Percentiles rank a stretch among this genome's conserved stretches.
Conservation (phyloP, 1,140 invertebrate genomes). For the Delia radicum region DNA sequence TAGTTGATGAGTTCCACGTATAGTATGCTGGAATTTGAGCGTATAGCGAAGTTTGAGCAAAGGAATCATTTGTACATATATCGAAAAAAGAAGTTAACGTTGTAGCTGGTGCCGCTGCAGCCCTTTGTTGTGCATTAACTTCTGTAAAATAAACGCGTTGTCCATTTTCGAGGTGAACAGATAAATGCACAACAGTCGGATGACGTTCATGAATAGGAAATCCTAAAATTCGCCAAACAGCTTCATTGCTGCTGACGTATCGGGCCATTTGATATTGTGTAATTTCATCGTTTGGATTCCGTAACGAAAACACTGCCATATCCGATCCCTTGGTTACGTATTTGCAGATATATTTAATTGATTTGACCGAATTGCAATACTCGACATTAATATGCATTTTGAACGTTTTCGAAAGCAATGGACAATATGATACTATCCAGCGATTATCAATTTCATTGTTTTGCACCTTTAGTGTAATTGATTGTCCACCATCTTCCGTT, state of each 20-base stretch:
- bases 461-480: conserved; percentile 29
- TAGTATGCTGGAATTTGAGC: conserved; percentile 33
- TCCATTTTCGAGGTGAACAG: too few relatives aligned
- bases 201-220: conserved; percentile 49
- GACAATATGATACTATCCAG: conserved; percentile 45
- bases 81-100: conserved; percentile 50
- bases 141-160: too few relatives aligned
- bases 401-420: conserved; percentile 36
- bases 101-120: conserved; percentile 37
- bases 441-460: conserved; percentile 35
- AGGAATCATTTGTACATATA: conserved; percentile 31
- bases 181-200: conserved; percentile 51
- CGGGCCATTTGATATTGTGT: conserved; percentile 43
- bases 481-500: conserved; percentile 45
- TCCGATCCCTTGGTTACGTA: conserved; percentile 36
- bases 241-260: conserved; percentile 57
- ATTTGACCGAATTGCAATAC: conserved; percentile 46
- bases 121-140: conserved; percentile 26
- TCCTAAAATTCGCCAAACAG: conserved; percentile 51
- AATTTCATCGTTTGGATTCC: conserved; percentile 27
- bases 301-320: conserved; percentile 49
- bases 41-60: conserved; percentile 55
- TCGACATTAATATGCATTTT: conserved; percentile 48
- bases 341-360: conserved; percentile 44
- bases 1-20: conserved; percentile 34